A percentile compares a stretch with the other conserved stretches of the same genome.
These are phyloP conservation scores for Reticulitermes speratus DNA, from an alignment of 1,140 invertebrate species.

Conservation along the genomic window DNA sequence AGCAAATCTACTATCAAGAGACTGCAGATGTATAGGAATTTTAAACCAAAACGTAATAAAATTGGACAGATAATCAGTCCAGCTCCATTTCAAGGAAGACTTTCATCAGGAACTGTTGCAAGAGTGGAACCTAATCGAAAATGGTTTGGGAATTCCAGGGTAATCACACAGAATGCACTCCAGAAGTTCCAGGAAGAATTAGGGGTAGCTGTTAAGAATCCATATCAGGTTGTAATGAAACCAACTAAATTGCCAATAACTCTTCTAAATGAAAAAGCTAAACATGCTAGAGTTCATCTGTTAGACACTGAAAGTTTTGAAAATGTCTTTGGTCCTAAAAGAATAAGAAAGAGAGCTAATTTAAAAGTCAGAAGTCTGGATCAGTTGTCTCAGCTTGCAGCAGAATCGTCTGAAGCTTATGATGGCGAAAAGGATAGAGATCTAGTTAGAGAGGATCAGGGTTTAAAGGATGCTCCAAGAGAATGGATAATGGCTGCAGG, in stretches of 20 bases:
- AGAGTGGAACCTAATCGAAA: conserved; percentile 95
- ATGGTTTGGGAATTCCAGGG: conserved; percentile 95
- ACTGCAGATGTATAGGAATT: conserved; percentile 96
- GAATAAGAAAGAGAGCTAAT: conserved; percentile 87
- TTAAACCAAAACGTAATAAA: conserved; percentile 89
- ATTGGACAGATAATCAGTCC: conserved; percentile 90
- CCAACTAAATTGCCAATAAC: conserved; percentile 93
- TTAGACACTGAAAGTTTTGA: conserved; percentile 94
- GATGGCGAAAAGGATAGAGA: conserved; percentile 77
- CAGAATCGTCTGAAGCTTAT: conserved; percentile 73
- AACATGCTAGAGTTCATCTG: conserved; percentile 88
- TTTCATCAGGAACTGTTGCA: conserved; percentile 87
- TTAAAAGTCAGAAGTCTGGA: conserved; percentile 70
- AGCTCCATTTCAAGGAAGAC: conserved; percentile 90
- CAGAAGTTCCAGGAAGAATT: conserved; percentile 98
- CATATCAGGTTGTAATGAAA: conserved; percentile 97
- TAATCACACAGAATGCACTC: conserved; percentile 89
- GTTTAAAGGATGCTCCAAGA: conserved; percentile 69
- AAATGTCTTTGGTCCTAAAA: conserved; percentile 93
- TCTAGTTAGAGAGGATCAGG: conserved; percentile 77
- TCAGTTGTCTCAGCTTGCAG: conserved; percentile 67
- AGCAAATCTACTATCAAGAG: conserved; percentile 94
- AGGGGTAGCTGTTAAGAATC: conserved; percentile 90
- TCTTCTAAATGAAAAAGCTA: conserved; percentile 90
- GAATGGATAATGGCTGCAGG: conserved; percentile 91